A percentile compares a stretch with the other conserved stretches of the same genome.
These are phyloP conservation scores for Chrysemys picta DNA, from an alignment of 2,113 vertebrate species.

Conservation along the genomic window DNA sequence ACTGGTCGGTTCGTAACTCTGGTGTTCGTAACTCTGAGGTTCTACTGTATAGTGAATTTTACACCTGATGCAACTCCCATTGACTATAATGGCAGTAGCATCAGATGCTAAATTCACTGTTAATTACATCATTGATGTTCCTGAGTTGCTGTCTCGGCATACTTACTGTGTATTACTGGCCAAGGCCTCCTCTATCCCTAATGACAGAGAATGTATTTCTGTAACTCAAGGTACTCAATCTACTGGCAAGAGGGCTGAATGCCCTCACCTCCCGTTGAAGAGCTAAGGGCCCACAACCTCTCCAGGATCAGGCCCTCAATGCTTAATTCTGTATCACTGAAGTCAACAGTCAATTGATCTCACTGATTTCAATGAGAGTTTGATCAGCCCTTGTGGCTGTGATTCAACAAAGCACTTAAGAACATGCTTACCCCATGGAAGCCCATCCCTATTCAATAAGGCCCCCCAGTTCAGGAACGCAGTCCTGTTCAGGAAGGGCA, in stretches of 20 bases:
- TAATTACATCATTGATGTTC: neutral
- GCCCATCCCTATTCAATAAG: accelerated
- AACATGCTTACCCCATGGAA: accelerated
- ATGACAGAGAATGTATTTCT: neutral
- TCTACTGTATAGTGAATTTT: too few species aligned
- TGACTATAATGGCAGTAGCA: neutral
- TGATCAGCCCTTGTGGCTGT: accelerated
- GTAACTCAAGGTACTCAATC: neutral
- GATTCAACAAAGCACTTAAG: accelerated
- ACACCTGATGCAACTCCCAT: neutral
- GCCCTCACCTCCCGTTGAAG: accelerated
- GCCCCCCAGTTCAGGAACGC: accelerated
- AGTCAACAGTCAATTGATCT: neutral
- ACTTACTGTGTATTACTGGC: neutral
- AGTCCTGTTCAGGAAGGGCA: neutral
- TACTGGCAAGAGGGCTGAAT: neutral
- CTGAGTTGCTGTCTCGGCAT: neutral
- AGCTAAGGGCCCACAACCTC: neutral
- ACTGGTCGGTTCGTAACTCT: too few species aligned
- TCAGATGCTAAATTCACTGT: neutral
- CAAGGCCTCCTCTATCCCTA: neutral
- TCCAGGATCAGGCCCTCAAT: neutral
- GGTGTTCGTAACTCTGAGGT: too few species aligned
- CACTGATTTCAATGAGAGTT: accelerated
- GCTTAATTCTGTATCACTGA: accelerated